phyloP scores from a whole-genome alignment of 2,113 vertebrate species.

The Zosterops lateralis region DNA sequence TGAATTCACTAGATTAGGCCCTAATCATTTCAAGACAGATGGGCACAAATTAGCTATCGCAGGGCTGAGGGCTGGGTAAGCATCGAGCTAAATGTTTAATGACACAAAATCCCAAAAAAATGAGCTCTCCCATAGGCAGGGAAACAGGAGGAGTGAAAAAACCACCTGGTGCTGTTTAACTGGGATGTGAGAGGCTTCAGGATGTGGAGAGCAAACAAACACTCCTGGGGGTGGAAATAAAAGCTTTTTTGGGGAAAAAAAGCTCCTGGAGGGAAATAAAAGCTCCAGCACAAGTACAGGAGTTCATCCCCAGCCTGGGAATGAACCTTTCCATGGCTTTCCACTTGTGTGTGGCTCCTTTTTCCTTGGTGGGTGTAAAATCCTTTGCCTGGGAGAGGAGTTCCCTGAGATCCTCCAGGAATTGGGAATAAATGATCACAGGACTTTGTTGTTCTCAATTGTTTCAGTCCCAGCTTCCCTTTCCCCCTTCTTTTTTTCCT shows the following conservation, averaged over 20 bases:
- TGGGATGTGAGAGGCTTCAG: background rate
- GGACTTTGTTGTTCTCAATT: background rate
- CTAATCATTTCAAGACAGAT: constrained; percentile 7
- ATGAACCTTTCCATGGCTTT: background rate
- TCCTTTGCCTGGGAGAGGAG: background rate
- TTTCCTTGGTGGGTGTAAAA: background rate
- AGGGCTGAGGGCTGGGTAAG: background rate
- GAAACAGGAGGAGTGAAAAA: background rate
- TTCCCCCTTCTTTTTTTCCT: background rate
- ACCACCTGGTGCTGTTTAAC: background rate
- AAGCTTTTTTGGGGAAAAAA: background rate
- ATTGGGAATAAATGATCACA: background rate
- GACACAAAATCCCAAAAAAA: background rate
- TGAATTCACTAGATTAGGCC: background rate
- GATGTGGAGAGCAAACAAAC: background rate
- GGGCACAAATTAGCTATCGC: background rate
- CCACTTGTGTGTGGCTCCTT: background rate
- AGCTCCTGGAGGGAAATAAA: background rate
- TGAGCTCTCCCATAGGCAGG: background rate
- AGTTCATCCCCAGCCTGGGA: background rate
- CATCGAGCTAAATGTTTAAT: background rate
- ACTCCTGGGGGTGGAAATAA: background rate
- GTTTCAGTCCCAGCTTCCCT: background rate
- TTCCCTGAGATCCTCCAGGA: background rate
- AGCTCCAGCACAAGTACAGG: background rate